Evolutionary conservation across 1,140 invertebrate species (phyloP), one percentile per base, ranked within the genome.

Genomic region (Drosophila albomicans): DNA sequence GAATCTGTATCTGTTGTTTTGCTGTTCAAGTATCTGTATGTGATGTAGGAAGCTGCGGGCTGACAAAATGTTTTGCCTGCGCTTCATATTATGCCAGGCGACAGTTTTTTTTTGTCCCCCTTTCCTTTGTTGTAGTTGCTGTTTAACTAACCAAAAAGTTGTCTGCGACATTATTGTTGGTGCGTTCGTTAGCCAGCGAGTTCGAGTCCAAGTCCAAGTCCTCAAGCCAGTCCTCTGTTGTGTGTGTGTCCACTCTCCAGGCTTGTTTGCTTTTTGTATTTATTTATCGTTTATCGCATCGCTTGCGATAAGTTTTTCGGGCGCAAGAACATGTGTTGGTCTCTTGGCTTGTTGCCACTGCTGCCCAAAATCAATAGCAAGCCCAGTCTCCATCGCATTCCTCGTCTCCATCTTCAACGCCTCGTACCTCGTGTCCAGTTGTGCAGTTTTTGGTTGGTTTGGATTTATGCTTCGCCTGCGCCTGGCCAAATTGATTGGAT

Each of bases 301-400:
- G 81, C 75, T 66, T 81, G 86, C 87, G 86, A 90, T 90, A 90
- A 90, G 86, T 90, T 90, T 90, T 92, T 81, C 80, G 91, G 91
- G 91, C 91, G 91, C 91, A 92, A 92, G 91, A 92, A 92, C 91
- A 92, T 91, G 85, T 92, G 91, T 91, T 91, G 84, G 52, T 58
- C 62, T 76, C 70, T 75, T 82, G 72, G 61, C 74, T 77, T 51
- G 70, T 74, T 84, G 84, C 80, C 77, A 81, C 84, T 76, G 75
- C 52, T 76, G 75, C 52, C 62, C 49, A 65, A 69, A 74, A 74
- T 75, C 71, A 69, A 73, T 63, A 64, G 61, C 63, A 46, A 46
- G 11, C 59, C 30, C 38, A 67, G 28, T 62, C 15, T 16, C 15
- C 15, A 16, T 16, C 70, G 46, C 71, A 74, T 68, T 62, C 71